phyloP scores from a whole-genome alignment of 1,140 invertebrate species.

The Hyles euphorbiae region DNA sequence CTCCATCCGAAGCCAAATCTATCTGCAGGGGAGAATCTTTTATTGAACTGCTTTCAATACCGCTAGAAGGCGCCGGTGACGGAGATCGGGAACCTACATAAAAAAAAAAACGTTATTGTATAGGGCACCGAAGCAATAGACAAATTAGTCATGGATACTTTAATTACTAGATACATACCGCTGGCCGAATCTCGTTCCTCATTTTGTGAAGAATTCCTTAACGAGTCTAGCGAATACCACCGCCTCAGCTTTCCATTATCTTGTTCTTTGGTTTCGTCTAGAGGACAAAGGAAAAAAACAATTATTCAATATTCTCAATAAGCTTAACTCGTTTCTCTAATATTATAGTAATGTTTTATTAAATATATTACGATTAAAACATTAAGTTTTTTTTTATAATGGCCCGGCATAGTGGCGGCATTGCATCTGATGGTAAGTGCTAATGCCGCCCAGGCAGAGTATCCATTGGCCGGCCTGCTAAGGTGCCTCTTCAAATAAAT shows the following conservation, averaged over 20 bases:
- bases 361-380: too few relatives aligned
- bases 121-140: not conserved
- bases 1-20: slow-evolving; percentile 82
- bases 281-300: slow-evolving; percentile 14
- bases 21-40: slow-evolving; percentile 96
- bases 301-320: too few relatives aligned
- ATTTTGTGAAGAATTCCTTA: slow-evolving; percentile 53
- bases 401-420: too few relatives aligned
- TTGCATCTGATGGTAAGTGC: too few relatives aligned
- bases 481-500: too few relatives aligned
- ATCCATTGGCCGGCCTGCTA: too few relatives aligned
- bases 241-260: slow-evolving; percentile 49
- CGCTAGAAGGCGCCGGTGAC: slow-evolving; percentile 92
- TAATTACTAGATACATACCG: slow-evolving; percentile 37
- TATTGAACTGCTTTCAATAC: slow-evolving; percentile 90
- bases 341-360: too few relatives aligned
- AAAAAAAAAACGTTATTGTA: not conserved
- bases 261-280: slow-evolving; percentile 63
- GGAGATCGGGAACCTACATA: slow-evolving; percentile 82
- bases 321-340: too few relatives aligned
- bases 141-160: not conserved
- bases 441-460: too few relatives aligned
- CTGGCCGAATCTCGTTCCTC: slow-evolving; percentile 70
- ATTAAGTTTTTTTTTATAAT: too few relatives aligned
- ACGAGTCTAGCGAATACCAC: slow-evolving; percentile 69